Evolutionary conservation across 2,797 vertebrate species (phyloP), one percentile per base, ranked within the genome.

Genomic region (Mionectes olivaceus): DNA sequence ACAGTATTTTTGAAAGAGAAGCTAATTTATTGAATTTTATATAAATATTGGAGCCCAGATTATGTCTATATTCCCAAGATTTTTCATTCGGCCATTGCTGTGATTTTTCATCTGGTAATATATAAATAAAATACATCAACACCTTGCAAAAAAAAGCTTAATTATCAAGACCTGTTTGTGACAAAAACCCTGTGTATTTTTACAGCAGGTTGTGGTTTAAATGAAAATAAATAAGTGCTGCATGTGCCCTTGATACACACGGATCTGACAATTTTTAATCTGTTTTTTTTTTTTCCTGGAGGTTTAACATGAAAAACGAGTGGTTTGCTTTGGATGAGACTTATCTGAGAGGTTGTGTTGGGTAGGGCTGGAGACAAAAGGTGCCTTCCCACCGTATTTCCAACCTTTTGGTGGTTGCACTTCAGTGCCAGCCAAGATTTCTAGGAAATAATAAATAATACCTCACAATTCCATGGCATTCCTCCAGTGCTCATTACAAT

Each of bases 231-330:
- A 5, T 33, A 7, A 70, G 12, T 3, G 25, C 53, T 33, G 11
- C 23, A 33, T 0, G 0, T 30, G 11, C 50, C 46, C 81, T 75
- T 41, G 18, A 37, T 16, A 44, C 13, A 68, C 6, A 5, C 2
- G 1, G 33, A 63, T 43, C 44, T 71, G 41, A 13, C 3, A 50
- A 50, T 50, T 81, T 56, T 16, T 69, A 5, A 8, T 60, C 23
- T 75, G 0, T 18, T 21, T 69, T 88, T 35, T 88, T 35, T 39
- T 39, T 56, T 4, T 5, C 28, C 21, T 44, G 75, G n/a, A 84
- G 35, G 24, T 59, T 68, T 70, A 73, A 37, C 7, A 5, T 2
- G 12, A 57, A 70, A 64, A 81, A 59, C 4, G 3, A 75, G 10
- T 8, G 9, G 11, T 6, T 22, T 21, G 16, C 23, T 79, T 67